Evolutionary conservation across 2,888 invertebrate genomes (phyloP).

Genomic region (Epirrhoe alternata): DNA sequence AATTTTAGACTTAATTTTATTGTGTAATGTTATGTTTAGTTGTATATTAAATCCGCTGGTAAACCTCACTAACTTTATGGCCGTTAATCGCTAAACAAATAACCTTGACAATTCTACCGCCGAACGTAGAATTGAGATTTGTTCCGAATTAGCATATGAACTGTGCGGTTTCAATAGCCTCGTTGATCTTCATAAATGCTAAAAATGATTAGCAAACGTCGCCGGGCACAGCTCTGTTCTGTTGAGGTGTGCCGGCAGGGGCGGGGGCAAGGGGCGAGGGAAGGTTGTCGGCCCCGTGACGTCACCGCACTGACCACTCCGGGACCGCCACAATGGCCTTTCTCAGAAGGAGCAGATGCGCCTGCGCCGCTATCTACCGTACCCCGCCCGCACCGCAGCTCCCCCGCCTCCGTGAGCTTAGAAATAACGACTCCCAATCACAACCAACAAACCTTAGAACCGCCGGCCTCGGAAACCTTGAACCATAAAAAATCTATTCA

Average conservation of each 20-base stretch:
- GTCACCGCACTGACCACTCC: conserved; percentile 82
- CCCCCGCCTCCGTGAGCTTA: conserved; percentile 56
- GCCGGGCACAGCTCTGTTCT: conserved; percentile 50
- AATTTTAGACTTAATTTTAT: conserved; percentile 17
- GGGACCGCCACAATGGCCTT: conserved; percentile 81
- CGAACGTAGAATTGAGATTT: conserved; percentile 20
- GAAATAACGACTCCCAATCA: conserved; percentile 47
- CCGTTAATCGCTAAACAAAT: conserved; percentile 19
- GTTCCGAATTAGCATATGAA: conserved; percentile 42
- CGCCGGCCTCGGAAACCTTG: conserved; percentile 45
- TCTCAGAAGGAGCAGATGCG: conserved; percentile 83
- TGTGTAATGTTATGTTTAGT: conserved; percentile 28
- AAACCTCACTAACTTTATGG: conserved; percentile 19
- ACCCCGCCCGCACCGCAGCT: conserved; percentile 57
- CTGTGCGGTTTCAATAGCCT: conserved; percentile 38
- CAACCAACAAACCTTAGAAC: conserved; percentile 38
- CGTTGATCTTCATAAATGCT: conserved; percentile 48
- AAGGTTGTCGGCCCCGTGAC: conserved; percentile 84
- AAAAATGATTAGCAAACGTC: conserved; percentile 53
- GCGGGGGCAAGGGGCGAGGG: conserved; percentile 58
- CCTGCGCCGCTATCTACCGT: conserved; percentile 73
- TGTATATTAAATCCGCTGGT: conserved; percentile 24
- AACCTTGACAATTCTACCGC: conserved; percentile 36
- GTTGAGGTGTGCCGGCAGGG: conserved; percentile 39
- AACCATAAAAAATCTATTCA: conserved; percentile 57